Conservation (phyloP, 2,888 invertebrate species). For the Strigamia crassipes region DNA sequence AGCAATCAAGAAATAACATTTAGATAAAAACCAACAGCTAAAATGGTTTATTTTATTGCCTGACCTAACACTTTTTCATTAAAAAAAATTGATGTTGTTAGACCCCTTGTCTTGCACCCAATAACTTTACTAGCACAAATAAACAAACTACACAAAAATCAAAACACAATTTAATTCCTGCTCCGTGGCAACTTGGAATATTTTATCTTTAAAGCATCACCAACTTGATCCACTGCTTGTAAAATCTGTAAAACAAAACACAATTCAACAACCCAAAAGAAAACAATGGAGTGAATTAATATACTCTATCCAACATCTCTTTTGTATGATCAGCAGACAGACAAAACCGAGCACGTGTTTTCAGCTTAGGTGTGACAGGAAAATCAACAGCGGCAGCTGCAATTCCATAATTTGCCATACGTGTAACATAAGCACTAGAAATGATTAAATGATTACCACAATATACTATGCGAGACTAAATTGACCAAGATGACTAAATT, state of each 20-base stretch:
- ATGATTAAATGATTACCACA: too few species aligned
- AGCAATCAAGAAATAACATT: too few species aligned
- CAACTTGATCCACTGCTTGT: constrained; percentile 73
- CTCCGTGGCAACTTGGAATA: constrained; percentile 70
- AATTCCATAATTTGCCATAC: constrained; percentile 77
- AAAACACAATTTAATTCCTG: too few species aligned
- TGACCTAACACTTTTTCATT: too few species aligned
- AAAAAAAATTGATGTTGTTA: too few species aligned
- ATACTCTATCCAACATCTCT: constrained; percentile 83
- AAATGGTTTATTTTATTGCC: too few species aligned
- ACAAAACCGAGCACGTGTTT: constrained; percentile 91
- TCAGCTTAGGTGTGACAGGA: constrained; percentile 93
- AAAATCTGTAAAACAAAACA: constrained; percentile 62
- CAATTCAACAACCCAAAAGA: not conserved
- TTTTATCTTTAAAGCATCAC: constrained; percentile 74
- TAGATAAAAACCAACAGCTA: too few species aligned
- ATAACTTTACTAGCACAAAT: too few species aligned
- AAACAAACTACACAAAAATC: too few species aligned
- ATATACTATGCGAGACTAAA: too few species aligned
- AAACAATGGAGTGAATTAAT: not conserved
- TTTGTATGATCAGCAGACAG: constrained; percentile 94
- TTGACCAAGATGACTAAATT: too few species aligned
- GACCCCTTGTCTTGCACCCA: too few species aligned
- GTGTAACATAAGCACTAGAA: constrained; percentile 80
- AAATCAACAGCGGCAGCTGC: constrained; percentile 97